Evolutionary conservation across 2,888 invertebrate species (phyloP), one percentile per base, ranked within the genome.

Genomic region (Apoda limacodes): DNA sequence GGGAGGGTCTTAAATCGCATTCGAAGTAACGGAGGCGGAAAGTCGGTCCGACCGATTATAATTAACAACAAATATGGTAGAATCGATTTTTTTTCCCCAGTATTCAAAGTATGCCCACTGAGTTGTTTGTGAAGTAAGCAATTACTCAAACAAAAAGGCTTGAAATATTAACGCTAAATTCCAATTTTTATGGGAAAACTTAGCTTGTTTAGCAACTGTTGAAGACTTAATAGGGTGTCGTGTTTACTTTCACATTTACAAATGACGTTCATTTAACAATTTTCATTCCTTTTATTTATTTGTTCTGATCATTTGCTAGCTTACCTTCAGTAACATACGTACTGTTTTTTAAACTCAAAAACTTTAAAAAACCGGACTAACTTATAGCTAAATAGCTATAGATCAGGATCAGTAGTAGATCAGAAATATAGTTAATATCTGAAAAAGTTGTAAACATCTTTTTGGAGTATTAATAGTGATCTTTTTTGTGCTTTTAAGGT

Each of bases 61-160:
- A 80, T 80, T 78, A 78, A 78, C 76, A 75, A 76, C 78, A 78
- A 78, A 80, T 80, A 74, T 78, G 78, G 74, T 74, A 67, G 65
- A 74, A 78, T 78, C 75, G 78, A 76, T 75, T 71, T 69, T 67
- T 55, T 48, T 46, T 45, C 40, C 49, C 49, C 43, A 17, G 17
- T 17, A 5, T 17, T 6, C 17, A 45, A 52, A 60, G 61, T 57
- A 54, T 62, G 60, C 56, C 64, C 60, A 63, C 69, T 65, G 63
- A 56, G 61, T 63, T 64, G 62, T 59, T 60, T 62, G 61, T 62
- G 53, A 52, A 51, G 59, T 60, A 60, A 61, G 62, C 72, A 72
- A 74, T 78, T 69, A 71, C 71, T 58, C 57, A 59, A 60, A 69
- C 64, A 66, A 62, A 63, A 58, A 60, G 36, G 56, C 55, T 60